Base-by-base conservation (phyloP, 2,113 vertebrate genomes). In the Riparia riparia region DNA sequence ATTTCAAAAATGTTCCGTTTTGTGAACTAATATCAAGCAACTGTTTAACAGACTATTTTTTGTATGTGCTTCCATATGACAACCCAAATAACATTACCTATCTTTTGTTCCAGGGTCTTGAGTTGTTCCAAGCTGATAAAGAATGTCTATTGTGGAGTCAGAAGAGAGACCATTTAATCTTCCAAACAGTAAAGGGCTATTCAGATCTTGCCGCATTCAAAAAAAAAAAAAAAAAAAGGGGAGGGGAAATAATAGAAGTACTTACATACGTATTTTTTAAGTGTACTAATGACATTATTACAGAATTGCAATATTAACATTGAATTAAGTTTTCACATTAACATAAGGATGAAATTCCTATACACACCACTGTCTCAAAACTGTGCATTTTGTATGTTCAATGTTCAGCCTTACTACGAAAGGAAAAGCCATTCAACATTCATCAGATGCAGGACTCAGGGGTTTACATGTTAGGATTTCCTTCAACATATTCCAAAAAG, bases 61-160 rank as follows among this genome's bases (percentile, higher is more conserved):
- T 73, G 25, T 18, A 60, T 29, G 45, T 5, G 2, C n/a, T 85
- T 83, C 32, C 32, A 86, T 14, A 37, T 50, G 41, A 91, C 45
- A 95, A 94, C 86, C 12, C 77, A 91, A 89, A 89, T 50, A 56
- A 85, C 76, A 56, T 96, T 98, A 99, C 99, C 99, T 98, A 97
- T 99, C 99, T 98, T 99, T 99, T 95, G 99, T 99, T 96, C 99
- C 99, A 73, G 98, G 95, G 92, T 99, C 99, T 95, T 99, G 99
- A 44, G 99, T 99, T 77, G 99, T 99, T 86, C 99, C 99, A 93
- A 99, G 98, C 97, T 99, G 99, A 97, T 99, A 99, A 68, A 99
- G 98, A 96, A 99, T 99, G 97, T 99, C 99, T 82, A 99, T 99
- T 72, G 99, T 99, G 86, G 99, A 99, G 97, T 99, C 99, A 90